These are phyloP conservation scores for Brachionus plicatilis DNA, from an alignment of 1,140 invertebrate genomes.

Conservation along the genomic window DNA sequence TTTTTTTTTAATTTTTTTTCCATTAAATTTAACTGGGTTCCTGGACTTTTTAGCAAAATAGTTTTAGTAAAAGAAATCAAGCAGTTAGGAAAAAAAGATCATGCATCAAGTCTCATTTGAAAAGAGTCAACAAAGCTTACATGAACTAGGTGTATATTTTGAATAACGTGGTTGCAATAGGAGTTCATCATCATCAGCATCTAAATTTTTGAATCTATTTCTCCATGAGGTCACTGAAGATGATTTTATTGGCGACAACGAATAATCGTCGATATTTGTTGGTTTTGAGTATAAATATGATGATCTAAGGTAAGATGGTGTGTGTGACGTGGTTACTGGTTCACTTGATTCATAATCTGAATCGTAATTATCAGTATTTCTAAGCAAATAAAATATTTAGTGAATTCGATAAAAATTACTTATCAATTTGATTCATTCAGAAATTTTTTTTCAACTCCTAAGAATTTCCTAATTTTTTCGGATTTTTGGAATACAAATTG, in stretches of 20 bases:
- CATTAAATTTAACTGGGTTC: neutral
- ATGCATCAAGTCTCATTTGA: neutral
- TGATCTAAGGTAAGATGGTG: neutral
- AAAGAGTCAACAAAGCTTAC: neutral
- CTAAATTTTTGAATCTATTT: neutral
- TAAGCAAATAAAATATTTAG: neutral
- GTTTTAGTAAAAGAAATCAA: neutral
- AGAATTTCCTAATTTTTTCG: no score
- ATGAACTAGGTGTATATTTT: conserved; percentile 21
- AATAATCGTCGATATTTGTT: conserved; percentile 17
- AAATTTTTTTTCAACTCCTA: no score
- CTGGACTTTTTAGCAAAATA: neutral
- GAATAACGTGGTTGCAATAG: conserved; percentile 3
- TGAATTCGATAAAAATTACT: no score
- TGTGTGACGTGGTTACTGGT: neutral
- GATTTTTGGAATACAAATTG: no score
- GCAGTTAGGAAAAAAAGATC: neutral
- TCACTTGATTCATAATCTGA: conserved; percentile 6
- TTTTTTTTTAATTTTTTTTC: neutral
- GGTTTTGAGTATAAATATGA: conserved; percentile 36
- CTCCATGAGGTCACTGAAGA: neutral
- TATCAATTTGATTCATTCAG: no score
- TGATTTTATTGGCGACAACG: neutral
- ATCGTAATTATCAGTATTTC: conserved; percentile 33
- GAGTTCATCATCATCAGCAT: conserved; percentile 1